These are phyloP conservation scores for Melinaea marsaeus DNA, from an alignment of 2,888 invertebrate genomes.

Conservation along the genomic window DNA sequence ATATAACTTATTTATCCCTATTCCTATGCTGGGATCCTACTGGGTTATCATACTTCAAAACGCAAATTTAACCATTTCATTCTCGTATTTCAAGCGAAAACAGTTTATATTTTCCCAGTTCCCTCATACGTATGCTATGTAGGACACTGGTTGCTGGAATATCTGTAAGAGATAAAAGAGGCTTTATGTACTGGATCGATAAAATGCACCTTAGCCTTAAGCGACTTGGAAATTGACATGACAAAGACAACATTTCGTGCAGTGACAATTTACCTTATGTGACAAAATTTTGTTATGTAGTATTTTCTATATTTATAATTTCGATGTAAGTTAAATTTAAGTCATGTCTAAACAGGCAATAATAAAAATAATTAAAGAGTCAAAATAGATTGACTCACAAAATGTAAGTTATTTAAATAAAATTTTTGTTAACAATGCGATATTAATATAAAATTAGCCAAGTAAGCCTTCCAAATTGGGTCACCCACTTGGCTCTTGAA, in stretches of 20 bases:
- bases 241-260: not conserved
- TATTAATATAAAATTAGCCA: constrained; percentile 1
- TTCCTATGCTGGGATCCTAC: no score
- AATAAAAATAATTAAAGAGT: constrained; percentile 5
- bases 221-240: not conserved
- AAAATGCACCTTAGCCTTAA: constrained; percentile 1
- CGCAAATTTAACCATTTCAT: no score
- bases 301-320: not conserved
- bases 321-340: not conserved
- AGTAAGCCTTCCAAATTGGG: not conserved
- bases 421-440: not conserved
- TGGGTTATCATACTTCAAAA: no score
- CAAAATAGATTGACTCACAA: constrained; percentile 10
- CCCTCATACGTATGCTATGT: no score
- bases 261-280: constrained; percentile 2
- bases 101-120: no score
- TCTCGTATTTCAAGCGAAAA: no score
- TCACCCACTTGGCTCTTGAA: constrained; percentile 1
- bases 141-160: not conserved
- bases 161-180: not conserved
- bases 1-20: no score
- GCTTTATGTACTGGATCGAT: not conserved
- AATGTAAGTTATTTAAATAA: not conserved
- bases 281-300: constrained; percentile 2
- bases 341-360: constrained; percentile 4